These are phyloP conservation scores for Scotopteryx bipunctaria DNA, from an alignment of 2,888 invertebrate genomes.

Conservation along the genomic window DNA sequence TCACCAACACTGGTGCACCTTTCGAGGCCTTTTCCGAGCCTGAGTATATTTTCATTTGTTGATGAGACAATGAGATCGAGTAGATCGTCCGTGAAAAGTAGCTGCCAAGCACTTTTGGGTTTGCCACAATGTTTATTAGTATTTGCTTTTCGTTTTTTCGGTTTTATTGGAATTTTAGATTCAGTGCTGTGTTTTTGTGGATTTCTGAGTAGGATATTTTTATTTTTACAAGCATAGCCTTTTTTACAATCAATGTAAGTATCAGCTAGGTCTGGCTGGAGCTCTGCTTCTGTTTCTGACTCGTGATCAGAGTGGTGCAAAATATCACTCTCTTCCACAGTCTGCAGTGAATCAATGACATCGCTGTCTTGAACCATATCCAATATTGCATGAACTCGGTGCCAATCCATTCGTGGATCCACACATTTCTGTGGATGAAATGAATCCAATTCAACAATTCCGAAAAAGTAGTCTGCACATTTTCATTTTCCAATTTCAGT, in stretches of 20 bases:
- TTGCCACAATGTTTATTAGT: constrained; percentile 47
- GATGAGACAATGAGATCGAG: constrained; percentile 68
- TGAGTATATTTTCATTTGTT: constrained; percentile 68
- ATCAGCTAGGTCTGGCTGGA: constrained; percentile 56
- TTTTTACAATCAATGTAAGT: constrained; percentile 55
- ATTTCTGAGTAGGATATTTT: constrained; percentile 53
- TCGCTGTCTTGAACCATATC: constrained; percentile 74
- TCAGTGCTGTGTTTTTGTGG: constrained; percentile 36
- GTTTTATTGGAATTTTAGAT: constrained; percentile 47
- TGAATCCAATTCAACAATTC: constrained; percentile 75
- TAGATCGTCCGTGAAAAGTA: constrained; percentile 69
- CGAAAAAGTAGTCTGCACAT: constrained; percentile 38
- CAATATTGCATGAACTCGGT: constrained; percentile 76
- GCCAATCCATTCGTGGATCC: constrained; percentile 80
- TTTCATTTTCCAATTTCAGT: not conserved
- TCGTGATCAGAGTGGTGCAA: constrained; percentile 71
- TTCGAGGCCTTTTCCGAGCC: constrained; percentile 42
- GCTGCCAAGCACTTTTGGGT: constrained; percentile 70
- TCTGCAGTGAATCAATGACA: constrained; percentile 71
- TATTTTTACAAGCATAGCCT: constrained; percentile 65
- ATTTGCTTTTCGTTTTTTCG: constrained; percentile 53
- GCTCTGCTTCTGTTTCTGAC: constrained; percentile 69
- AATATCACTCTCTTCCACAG: constrained; percentile 67
- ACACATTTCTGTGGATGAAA: constrained; percentile 79
- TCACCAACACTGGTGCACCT: constrained; percentile 56